phyloP scores from a whole-genome alignment of 2,888 invertebrate species.

The Oxytorus armatus region DNA sequence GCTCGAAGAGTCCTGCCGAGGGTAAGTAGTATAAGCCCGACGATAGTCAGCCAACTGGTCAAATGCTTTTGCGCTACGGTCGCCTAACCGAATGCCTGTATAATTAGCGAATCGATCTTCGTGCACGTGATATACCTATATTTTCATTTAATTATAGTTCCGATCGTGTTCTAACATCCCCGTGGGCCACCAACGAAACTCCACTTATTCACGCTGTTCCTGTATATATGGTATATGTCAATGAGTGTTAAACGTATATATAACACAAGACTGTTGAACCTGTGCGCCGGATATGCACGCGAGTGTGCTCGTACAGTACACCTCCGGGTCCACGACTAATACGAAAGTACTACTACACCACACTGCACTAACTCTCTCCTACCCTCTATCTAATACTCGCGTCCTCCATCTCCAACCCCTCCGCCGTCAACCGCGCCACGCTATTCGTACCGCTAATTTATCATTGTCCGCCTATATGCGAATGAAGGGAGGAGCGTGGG shows the following conservation, averaged over 20 bases:
- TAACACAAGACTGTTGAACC: conserved; percentile 46
- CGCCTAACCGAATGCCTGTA: conserved; percentile 62
- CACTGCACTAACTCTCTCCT: conserved; percentile 62
- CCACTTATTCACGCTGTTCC: conserved; percentile 63
- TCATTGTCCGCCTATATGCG: conserved; percentile 75
- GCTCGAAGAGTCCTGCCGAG: conserved; percentile 29
- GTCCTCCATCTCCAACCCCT: conserved; percentile 41
- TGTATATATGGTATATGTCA: conserved; percentile 7
- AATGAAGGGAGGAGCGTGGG: conserved; percentile 67
- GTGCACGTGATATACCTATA: conserved; percentile 57
- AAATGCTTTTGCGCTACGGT: conserved; percentile 46
- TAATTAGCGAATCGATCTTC: conserved; percentile 64
- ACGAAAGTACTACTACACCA: conserved; percentile 55
- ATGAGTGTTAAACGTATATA: conserved; percentile 24
- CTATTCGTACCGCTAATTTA: conserved; percentile 73
- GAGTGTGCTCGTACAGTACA: conserved; percentile 41
- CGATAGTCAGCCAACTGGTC: conserved; percentile 57
- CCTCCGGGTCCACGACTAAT: conserved; percentile 53
- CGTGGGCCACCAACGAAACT: conserved; percentile 64
- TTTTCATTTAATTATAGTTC: conserved; percentile 67
- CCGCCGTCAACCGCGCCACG: conserved; percentile 56
- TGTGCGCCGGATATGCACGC: conserved; percentile 13
- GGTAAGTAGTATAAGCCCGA: conserved; percentile 40
- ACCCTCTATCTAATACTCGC: conserved; percentile 61
- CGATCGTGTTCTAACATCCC: conserved; percentile 66